phyloP scores from a whole-genome alignment of 2,888 invertebrate species.

The Uloborus plumipes region DNA sequence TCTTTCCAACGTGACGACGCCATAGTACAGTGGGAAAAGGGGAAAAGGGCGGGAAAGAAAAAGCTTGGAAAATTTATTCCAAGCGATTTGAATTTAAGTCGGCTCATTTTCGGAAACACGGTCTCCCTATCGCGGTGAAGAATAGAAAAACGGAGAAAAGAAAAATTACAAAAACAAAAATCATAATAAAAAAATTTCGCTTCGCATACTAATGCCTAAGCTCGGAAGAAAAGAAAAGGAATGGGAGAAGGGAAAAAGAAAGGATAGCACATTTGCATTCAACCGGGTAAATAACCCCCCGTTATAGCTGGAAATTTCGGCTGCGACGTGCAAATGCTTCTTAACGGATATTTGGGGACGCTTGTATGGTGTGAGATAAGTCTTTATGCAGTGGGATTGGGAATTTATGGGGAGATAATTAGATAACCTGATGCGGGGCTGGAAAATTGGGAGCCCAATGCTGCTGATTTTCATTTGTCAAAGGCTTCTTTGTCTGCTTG shows the following conservation, averaged over 20 bases:
- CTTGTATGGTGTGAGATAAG: too few relatives aligned
- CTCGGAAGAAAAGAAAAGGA: constrained; percentile 25
- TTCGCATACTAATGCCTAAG: constrained; percentile 52
- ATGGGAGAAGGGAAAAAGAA: constrained; percentile 25
- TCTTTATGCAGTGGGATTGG: constrained; percentile 4
- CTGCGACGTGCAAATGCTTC: constrained; percentile 43
- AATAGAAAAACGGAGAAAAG: constrained; percentile 5
- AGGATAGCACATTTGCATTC: constrained; percentile 48
- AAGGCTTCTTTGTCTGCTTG: too few relatives aligned
- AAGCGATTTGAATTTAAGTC: constrained; percentile 64
- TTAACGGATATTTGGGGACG: too few relatives aligned
- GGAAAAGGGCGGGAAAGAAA: not conserved
- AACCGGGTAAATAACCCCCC: constrained; percentile 49
- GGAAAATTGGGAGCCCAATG: not conserved
- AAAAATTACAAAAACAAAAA: not conserved
- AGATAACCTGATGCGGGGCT: constrained; percentile 18
- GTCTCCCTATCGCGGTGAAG: constrained; percentile 33
- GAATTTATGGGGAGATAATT: constrained; percentile 50
- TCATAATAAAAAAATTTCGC: constrained; percentile 15
- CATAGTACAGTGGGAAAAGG: constrained; percentile 11
- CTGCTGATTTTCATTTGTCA: too few relatives aligned
- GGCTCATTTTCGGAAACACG: constrained; percentile 60
- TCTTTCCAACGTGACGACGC: constrained; percentile 32
- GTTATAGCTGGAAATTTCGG: constrained; percentile 47
- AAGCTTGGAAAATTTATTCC: constrained; percentile 58